Evolutionary conservation across 1,140 invertebrate species (phyloP).

Genomic region (Hycleus phaleratus): DNA sequence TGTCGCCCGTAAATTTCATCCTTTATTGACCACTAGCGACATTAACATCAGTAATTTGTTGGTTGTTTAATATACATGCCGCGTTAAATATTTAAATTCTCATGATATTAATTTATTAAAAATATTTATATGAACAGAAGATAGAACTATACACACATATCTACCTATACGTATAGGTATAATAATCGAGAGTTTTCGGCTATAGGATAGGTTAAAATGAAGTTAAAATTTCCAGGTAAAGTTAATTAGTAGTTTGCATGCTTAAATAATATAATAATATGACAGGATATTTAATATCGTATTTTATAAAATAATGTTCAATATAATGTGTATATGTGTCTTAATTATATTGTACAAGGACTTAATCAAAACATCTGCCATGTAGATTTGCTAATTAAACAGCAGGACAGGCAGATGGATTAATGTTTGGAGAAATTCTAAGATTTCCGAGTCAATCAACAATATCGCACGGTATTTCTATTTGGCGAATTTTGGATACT

Average conservation of each 20-base stretch:
- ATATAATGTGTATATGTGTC: constrained; percentile 19
- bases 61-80: constrained; percentile 32
- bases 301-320: constrained; percentile 23
- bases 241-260: constrained; percentile 31
- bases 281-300: constrained; percentile 24
- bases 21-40: constrained; percentile 25
- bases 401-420: no score
- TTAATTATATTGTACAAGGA: constrained; percentile 29
- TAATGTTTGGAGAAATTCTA: no score
- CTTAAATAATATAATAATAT: constrained; percentile 22
- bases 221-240: constrained; percentile 11
- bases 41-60: constrained; percentile 30
- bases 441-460: no score
- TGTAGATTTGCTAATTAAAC: background rate
- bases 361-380: constrained; percentile 32
- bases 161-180: no score
- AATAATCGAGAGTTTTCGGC: no score
- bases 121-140: constrained; percentile 22
- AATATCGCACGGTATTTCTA: no score
- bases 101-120: constrained; percentile 30
- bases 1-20: constrained; percentile 32
- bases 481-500: no score
- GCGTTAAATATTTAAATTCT: constrained; percentile 32
- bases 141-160: no score
- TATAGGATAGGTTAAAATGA: no score